Evolutionary conservation across 2,888 invertebrate genomes (phyloP), one percentile per base, ranked within the genome.

Genomic region (Cylloceria caligata): DNA sequence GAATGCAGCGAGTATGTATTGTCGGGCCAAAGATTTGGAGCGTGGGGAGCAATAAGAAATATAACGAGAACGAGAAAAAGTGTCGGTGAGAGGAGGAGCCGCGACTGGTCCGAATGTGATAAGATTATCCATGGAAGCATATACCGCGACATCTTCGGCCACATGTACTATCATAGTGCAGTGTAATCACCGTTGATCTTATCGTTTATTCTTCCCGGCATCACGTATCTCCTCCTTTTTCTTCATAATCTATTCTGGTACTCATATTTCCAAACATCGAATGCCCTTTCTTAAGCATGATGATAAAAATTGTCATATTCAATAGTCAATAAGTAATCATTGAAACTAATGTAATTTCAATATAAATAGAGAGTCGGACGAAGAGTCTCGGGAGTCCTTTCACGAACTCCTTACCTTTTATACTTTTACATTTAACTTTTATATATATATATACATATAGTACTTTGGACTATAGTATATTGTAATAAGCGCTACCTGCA

Each of bases 401-500:
- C 69, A 52, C 77, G 64, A 77, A 34, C 42, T 55, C 16, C 42
- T 55, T 42, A 65, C 64, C 64, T 45, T 71, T 71, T 64, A 52
- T 19, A 49, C 62, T 21, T 11, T n/a, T 49, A 24, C 3, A 45
- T 13, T 21, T 42, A 13, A 27, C 21, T 16, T 16, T 4, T 27
- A 16, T 3, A 52, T n/a, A 16, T 11, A 21, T 21, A 34, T 21
- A 13, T 13, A 21, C 4, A 27, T 19, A 30, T 30, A 9, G 16
- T 7, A n/a, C 49, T 24, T 9, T 16, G 27, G 27, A 52, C 62
- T 24, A 36, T 21, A 65, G 64, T 24, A 11, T 19, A 4, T 36
- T 64, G 55, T 39, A 34, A 45, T 55, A 42, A 55, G 49, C 55
- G 57, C 72, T 79, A 68, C 79, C 73, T 73, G 79, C 68, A 79